A percentile compares a stretch with the other conserved stretches of the same genome.
Evolutionary conservation across 2,113 vertebrate genomes (phyloP).

Genomic region (Xiphophorus couchianus): DNA sequence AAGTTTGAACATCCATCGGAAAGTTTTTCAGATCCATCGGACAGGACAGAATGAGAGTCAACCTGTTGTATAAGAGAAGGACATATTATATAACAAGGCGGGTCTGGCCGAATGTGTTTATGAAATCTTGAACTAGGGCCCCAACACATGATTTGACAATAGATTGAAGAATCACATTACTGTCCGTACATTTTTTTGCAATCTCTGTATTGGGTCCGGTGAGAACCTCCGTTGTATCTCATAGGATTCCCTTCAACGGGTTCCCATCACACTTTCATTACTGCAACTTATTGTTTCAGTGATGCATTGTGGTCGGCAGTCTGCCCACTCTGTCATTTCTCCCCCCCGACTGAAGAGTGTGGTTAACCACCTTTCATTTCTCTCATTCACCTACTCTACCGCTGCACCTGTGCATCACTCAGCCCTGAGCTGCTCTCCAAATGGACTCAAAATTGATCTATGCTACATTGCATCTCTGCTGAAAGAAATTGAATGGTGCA

Average conservation of each 20-base stretch:
- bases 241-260: constrained; percentile 71
- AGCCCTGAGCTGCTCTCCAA: constrained; percentile 47
- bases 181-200: neutral
- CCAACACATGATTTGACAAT: constrained; percentile 4
- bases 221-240: constrained; percentile 47
- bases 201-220: constrained; percentile 23
- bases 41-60: constrained; percentile 96
- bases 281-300: constrained; percentile 70
- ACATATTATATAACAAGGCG: neutral
- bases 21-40: constrained; percentile 99
- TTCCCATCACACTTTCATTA: constrained; percentile 80
- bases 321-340: constrained; percentile 51
- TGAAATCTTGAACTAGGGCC: constrained; percentile 10
- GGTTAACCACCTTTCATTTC: constrained; percentile 68
- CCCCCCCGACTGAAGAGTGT: constrained; percentile 48
- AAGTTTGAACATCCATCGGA: constrained; percentile 98
- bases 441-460: constrained; percentile 70
- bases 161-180: constrained; percentile 44
- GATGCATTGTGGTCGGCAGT: constrained; percentile 53
- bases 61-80: constrained; percentile 70
- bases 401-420: constrained; percentile 69
- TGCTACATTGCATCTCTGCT: constrained; percentile 29
- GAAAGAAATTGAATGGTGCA: constrained; percentile 50
- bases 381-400: constrained; percentile 38
- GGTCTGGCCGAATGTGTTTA: neutral